These are phyloP conservation scores for Rhyzopertha dominica DNA, from an alignment of 1,140 invertebrate genomes.

Conservation along the genomic window DNA sequence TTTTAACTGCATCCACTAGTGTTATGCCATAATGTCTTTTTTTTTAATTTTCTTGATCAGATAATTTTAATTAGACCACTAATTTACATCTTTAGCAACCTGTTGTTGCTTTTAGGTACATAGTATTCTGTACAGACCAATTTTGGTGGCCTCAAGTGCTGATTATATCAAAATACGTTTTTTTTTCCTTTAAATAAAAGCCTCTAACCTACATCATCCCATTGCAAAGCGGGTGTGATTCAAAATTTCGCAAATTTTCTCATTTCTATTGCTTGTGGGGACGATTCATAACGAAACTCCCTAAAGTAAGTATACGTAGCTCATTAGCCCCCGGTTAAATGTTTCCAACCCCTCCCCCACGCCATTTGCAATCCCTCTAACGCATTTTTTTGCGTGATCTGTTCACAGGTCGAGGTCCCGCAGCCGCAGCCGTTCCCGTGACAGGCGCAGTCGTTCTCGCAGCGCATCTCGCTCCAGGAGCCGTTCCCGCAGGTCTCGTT, in stretches of 20 bases:
- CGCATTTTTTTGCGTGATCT: conserved; percentile 20
- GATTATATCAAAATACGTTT: too few species aligned
- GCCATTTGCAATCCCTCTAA: conserved; percentile 4
- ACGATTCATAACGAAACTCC: conserved; percentile 11
- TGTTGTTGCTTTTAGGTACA: too few species aligned
- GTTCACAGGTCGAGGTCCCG: conserved; percentile 51
- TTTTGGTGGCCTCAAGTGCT: too few species aligned
- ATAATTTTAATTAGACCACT: too few species aligned
- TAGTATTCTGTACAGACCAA: too few species aligned
- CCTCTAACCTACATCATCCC: too few species aligned
- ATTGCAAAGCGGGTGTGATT: too few species aligned
- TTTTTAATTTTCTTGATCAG: too few species aligned
- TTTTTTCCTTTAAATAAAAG: too few species aligned
- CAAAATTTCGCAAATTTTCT: conserved; percentile 3
- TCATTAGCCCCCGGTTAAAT: conserved; percentile 1
- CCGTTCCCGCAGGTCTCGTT: conserved; percentile 38
- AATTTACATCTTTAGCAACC: too few species aligned
- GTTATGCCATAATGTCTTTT: too few species aligned
- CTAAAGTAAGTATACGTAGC: conserved; percentile 18
- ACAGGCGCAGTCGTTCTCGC: conserved; percentile 41
- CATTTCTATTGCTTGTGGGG: conserved; percentile 9
- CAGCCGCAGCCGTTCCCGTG: conserved; percentile 45
- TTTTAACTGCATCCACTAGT: too few species aligned
- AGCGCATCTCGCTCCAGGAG: conserved; percentile 44
- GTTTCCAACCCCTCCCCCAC: conserved; percentile 6